These are phyloP conservation scores for Ditula angustiorana DNA, from an alignment of 2,888 invertebrate genomes.

Conservation along the genomic window DNA sequence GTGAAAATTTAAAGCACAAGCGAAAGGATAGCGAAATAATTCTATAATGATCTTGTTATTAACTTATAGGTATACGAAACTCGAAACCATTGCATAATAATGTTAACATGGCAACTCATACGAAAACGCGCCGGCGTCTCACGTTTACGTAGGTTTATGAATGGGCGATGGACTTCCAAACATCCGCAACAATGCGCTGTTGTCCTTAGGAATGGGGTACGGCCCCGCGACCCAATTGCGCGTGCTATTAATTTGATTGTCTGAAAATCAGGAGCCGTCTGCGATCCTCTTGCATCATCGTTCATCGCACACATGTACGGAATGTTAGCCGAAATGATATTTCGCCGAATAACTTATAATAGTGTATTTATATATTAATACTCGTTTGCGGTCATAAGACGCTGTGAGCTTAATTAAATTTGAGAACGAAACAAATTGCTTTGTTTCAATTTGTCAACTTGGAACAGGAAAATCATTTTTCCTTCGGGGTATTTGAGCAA, in stretches of 20 bases:
- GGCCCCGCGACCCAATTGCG: slow-evolving; percentile 36
- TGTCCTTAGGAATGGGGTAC: slow-evolving; percentile 24
- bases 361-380: neutral
- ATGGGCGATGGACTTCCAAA: slow-evolving; percentile 21
- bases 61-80: neutral
- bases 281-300: slow-evolving; percentile 32
- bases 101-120: neutral
- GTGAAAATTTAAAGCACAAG: too few relatives aligned
- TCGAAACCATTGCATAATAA: neutral
- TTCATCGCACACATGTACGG: slow-evolving; percentile 5
- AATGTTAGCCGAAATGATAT: slow-evolving; percentile 9
- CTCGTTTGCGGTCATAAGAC: neutral
- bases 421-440: neutral
- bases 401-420: neutral
- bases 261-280: slow-evolving; percentile 35
- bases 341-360: neutral
- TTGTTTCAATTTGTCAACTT: neutral
- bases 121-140: neutral
- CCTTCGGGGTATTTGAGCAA: neutral
- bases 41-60: too few relatives aligned
- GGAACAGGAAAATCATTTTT: neutral
- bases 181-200: slow-evolving; percentile 14
- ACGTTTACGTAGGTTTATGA: slow-evolving; percentile 7
- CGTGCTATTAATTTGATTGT: slow-evolving; percentile 40
- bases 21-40: too few relatives aligned